Evolutionary conservation across 2,113 vertebrate genomes (phyloP).

Genomic region (Leucopsar rothschildi): DNA sequence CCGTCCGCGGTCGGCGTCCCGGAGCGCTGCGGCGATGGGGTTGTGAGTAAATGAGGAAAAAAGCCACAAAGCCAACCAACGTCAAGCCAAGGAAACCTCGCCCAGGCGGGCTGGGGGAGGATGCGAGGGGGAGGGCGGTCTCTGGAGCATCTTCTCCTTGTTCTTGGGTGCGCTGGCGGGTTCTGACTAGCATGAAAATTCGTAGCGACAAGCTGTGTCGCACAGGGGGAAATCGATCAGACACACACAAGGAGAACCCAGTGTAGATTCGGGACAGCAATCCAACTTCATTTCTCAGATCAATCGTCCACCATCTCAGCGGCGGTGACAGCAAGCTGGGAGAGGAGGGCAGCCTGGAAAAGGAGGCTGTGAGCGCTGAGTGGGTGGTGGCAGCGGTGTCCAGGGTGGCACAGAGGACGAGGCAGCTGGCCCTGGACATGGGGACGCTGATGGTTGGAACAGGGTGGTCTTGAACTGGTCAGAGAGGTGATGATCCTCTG

Average conservation of each 20-base stretch:
- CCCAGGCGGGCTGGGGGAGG: slow-evolving; percentile 1
- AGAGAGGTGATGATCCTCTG: background rate
- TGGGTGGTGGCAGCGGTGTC: background rate
- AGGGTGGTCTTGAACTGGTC: background rate
- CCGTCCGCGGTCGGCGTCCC: background rate
- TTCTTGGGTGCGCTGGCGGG: slow-evolving; percentile 80
- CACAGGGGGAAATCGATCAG: slow-evolving; percentile 96
- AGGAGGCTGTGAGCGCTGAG: slow-evolving; percentile 22
- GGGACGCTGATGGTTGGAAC: background rate
- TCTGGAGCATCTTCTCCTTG: slow-evolving; percentile 60
- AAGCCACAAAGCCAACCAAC: background rate
- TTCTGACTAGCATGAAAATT: slow-evolving; percentile 90
- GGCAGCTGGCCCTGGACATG: background rate
- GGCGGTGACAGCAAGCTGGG: slow-evolving; percentile 87
- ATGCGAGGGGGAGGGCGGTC: slow-evolving; percentile 20
- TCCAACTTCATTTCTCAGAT: slow-evolving; percentile 98
- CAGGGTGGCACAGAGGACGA: background rate
- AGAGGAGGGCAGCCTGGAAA: slow-evolving; percentile 70
- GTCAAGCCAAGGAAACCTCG: slow-evolving; percentile 17
- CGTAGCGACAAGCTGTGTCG: slow-evolving; percentile 94
- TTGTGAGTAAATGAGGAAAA: background rate
- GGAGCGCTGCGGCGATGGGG: accelerated
- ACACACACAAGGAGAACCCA: slow-evolving; percentile 93
- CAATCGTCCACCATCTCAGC: slow-evolving; percentile 86
- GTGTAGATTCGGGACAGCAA: slow-evolving; percentile 96